A percentile compares a stretch with the other conserved stretches of the same genome.
These are phyloP conservation scores for Podabrus alpinus DNA, from an alignment of 2,888 invertebrate species.

Conservation along the genomic window DNA sequence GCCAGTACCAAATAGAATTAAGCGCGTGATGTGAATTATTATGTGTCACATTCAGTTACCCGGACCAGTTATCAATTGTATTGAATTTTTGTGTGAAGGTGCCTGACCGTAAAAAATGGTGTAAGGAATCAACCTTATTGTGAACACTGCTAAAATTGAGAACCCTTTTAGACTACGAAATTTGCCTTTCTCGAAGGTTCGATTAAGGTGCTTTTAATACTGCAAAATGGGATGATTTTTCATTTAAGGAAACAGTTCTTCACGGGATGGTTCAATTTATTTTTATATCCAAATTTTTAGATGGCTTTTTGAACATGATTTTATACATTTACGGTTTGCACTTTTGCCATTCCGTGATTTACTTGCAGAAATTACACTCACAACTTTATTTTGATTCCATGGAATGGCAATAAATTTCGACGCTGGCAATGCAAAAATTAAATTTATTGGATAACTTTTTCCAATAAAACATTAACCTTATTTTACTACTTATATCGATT, in stretches of 20 bases:
- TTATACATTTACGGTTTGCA: not conserved
- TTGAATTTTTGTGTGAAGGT: conserved; percentile 4
- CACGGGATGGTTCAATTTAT: not conserved
- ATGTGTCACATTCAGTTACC: conserved; percentile 1
- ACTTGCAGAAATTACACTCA: not conserved
- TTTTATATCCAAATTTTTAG: not conserved
- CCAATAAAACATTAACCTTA: not conserved
- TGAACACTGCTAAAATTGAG: not conserved
- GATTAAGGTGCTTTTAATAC: not conserved
- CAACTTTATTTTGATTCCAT: not conserved
- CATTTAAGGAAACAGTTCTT: not conserved
- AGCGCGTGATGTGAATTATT: conserved; percentile 4
- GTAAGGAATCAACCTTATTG: conserved; percentile 2
- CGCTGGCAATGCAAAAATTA: not conserved
- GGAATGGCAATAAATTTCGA: not conserved
- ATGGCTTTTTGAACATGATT: too few relatives aligned
- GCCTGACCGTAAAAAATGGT: not conserved
- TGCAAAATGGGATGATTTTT: not conserved
- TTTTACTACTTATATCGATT: not conserved
- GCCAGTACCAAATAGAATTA: not conserved
- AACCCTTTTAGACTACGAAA: not conserved
- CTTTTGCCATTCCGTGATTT: not conserved
- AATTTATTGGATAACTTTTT: not conserved
- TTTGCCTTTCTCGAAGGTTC: not conserved
- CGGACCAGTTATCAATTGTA: conserved; percentile 5